Conservation (phyloP, 2,113 vertebrate species). For the Mastomys coucha region DNA sequence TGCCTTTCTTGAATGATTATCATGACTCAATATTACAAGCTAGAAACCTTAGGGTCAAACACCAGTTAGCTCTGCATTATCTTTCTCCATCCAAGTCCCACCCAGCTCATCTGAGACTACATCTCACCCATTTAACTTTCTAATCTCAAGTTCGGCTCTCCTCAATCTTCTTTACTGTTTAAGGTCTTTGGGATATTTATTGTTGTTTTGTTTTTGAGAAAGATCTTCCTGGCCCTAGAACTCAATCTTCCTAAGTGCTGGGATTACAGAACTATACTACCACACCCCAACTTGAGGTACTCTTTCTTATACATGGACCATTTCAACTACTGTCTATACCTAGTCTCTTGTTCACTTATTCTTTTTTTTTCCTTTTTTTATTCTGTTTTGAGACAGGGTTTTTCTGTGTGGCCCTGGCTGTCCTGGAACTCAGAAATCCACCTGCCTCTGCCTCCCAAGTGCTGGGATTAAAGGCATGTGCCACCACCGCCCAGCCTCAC, state of each 20-base stretch:
- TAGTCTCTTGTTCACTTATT: slow-evolving; percentile 24
- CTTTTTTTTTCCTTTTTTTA: no score
- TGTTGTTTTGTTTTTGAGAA: neutral
- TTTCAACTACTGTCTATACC: slow-evolving; percentile 28
- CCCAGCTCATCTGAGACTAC: neutral
- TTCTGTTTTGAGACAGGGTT: no score
- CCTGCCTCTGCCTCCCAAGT: no score
- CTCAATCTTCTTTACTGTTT: neutral
- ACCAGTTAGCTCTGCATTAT: neutral
- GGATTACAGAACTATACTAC: neutral
- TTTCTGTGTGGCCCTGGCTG: no score
- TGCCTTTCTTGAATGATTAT: slow-evolving; percentile 12
- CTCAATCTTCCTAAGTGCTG: neutral
- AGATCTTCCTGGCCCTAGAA: neutral
- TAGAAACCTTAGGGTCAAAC: neutral
- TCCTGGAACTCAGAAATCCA: no score
- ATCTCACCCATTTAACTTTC: slow-evolving; percentile 43
- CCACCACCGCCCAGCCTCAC: neutral
- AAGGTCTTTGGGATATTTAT: neutral
- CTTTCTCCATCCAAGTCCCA: slow-evolving; percentile 41
- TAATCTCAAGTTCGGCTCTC: slow-evolving; percentile 9
- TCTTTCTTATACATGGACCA: slow-evolving; percentile 19
- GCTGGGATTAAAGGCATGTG: no score
- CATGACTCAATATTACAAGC: slow-evolving; percentile 3
- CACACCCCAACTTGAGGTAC: neutral